Conservation (phyloP, 2,888 invertebrate species). For the Nudaria mundana region DNA sequence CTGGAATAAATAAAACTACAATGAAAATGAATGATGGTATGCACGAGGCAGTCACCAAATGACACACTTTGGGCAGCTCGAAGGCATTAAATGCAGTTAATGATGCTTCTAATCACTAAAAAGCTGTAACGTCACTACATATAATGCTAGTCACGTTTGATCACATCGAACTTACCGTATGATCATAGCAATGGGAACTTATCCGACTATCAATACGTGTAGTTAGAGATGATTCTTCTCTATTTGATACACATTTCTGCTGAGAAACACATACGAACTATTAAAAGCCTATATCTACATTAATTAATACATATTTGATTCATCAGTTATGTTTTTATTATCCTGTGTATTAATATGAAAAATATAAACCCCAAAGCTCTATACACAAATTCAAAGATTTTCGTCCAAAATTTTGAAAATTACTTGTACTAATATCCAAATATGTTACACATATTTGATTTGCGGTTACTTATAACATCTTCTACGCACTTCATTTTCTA, state of each 20-base stretch:
- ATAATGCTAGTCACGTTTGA: constrained; percentile 53
- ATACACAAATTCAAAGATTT: no score
- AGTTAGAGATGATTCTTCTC: constrained; percentile 43
- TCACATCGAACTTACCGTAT: constrained; percentile 75
- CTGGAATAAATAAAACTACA: constrained; percentile 60
- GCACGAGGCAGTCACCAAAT: constrained; percentile 56
- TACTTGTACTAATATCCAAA: no score
- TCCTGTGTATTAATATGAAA: no score
- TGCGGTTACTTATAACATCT: constrained; percentile 8
- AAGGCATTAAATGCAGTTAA: constrained; percentile 56
- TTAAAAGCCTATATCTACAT: constrained; percentile 6
- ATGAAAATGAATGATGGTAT: constrained; percentile 64
- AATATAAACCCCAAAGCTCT: no score
- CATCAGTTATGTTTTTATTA: constrained; percentile 9
- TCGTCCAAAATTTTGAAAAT: no score
- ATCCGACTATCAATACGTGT: constrained; percentile 55
- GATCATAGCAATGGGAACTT: constrained; percentile 64
- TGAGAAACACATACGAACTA: constrained; percentile 46
- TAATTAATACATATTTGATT: constrained; percentile 18
- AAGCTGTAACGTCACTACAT: constrained; percentile 69
- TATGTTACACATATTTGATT: no score
- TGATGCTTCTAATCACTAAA: constrained; percentile 72
- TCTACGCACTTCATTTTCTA: constrained; percentile 13
- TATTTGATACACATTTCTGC: constrained; percentile 58
- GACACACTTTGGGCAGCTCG: constrained; percentile 55